These are phyloP conservation scores for Mobula birostris DNA, from an alignment of 2,113 vertebrate species.

Conservation along the genomic window DNA sequence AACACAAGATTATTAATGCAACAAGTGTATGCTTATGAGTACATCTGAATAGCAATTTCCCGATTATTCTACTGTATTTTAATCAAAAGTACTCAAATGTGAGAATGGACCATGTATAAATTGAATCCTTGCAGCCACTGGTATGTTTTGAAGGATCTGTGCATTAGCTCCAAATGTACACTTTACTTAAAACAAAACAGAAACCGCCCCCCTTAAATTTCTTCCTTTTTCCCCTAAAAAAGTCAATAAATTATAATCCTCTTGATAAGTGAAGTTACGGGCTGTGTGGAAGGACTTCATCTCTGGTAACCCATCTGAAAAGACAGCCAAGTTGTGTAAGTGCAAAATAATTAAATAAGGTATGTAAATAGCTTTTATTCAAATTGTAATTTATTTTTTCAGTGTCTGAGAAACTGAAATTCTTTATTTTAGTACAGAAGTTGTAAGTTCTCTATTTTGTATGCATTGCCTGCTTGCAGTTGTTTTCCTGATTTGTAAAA, in stretches of 20 bases:
- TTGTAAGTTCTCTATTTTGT: slow-evolving; percentile 36
- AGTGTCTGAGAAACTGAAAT: slow-evolving; percentile 36
- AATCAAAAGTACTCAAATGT: neutral
- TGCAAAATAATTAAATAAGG: neutral
- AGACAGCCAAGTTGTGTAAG: neutral
- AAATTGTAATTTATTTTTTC: slow-evolving; percentile 39
- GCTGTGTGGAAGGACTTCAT: neutral
- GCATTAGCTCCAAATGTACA: neutral
- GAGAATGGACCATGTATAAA: neutral
- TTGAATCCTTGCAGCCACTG: neutral
- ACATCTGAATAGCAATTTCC: neutral
- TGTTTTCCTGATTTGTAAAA: slow-evolving; percentile 33
- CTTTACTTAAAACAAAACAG: neutral
- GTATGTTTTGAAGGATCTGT: neutral
- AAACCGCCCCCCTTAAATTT: neutral
- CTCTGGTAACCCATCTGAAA: neutral
- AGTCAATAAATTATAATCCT: neutral
- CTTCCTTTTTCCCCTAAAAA: neutral
- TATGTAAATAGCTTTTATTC: slow-evolving; percentile 28
- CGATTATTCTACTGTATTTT: neutral
- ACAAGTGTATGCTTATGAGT: too few species aligned
- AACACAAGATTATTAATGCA: neutral
- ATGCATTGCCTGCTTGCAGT: slow-evolving; percentile 32
- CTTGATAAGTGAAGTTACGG: neutral
- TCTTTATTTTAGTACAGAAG: slow-evolving; percentile 36